Evolutionary conservation across 1,140 invertebrate species (phyloP), one percentile per base, ranked within the genome.

Genomic region (Listronotus bonariensis): DNA sequence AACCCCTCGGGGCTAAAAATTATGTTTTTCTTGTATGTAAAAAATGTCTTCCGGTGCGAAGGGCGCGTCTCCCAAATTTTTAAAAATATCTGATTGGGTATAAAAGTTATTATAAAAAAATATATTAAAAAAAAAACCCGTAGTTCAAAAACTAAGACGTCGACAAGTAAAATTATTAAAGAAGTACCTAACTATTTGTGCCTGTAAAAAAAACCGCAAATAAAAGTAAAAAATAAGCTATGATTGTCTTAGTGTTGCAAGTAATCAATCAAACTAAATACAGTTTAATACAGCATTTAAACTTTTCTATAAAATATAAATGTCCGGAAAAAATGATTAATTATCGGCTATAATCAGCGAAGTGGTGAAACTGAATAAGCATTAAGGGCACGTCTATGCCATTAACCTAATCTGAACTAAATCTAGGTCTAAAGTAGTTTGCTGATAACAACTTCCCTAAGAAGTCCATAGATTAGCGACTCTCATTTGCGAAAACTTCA

Each of bases 311-410:
- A 52, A 53, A 62, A 62, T 26, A 62, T 62, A 54, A 62, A 62
- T 54, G 60, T 53, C 60, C 40, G 41, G 51, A 52, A 40, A 62
- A 68, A 68, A 68, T 54, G 53, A 64, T 67, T 68, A 63, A 68
- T 53, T 52, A 64, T 57, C 12, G 40, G 18, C 42, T 38, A 46
- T 56, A 68, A 63, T 68, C 60, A 68, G 38, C 60, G 26, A 52
- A 60, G 43, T 51, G 32, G 43, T 20, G 45, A 51, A 52, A 41
- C 48, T 60, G 58, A 49, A 15, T 49, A 34, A 60, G 38, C 46
- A 60, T 60, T 60, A 60, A 60, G 58, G 58, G 34, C 58, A 60
- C 46, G 58, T 60, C 58, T 52, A 52, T 51, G 58, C 58, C 17
- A 60, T 60, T 60, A 60, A 52, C 48, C 58, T 60, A 60, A 60